Evolutionary conservation across 2,888 invertebrate species (phyloP), one percentile per base, ranked within the genome.

Genomic region (Acleris laterana): DNA sequence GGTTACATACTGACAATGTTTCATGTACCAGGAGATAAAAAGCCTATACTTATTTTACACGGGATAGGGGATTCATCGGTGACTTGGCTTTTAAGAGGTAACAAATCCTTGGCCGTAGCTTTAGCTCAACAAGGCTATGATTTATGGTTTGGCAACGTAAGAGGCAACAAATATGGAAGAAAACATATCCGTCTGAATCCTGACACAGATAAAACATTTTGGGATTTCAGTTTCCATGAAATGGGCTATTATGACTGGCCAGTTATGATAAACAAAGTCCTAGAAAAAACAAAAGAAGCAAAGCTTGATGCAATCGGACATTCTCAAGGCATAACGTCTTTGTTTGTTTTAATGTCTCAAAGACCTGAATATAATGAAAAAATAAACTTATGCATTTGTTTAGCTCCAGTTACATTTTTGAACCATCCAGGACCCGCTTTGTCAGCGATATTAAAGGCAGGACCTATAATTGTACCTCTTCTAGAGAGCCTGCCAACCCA

Each of bases 271-370:
- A 83, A 85, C 65, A 82, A 72, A 53, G 70, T 85, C 49, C 67
- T 86, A 2, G 44, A 32, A 32, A 3, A 32, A 32, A 32, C 32
- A 0, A 32, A 32, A 32, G 32, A 9, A 9, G 9, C 9, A 32
- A 32, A 9, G 9, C 32, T 32, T 32, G 32, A 32, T 32, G 32
- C 32, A 9, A 32, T 32, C 32, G 96, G 96, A 0, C 96, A 96
- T 79, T 96, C 96, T 0, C 90, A 91, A 74, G 96, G 96, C 5
- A 94, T 93, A 0, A 93, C 94, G 0, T 73, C 81, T 16, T 94
- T 94, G 72, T 94, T 87, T 69, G 93, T 94, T 0, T 87, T 94
- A 83, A 84, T 89, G 1, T 87, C 94, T 0, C 81, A 82, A 49
- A 79, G 79, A 51, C 94, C 94, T 0, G 93, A 93, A 58, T 94